Conservation (phyloP, 2,113 vertebrate genomes). For the Octodon degus region DNA sequence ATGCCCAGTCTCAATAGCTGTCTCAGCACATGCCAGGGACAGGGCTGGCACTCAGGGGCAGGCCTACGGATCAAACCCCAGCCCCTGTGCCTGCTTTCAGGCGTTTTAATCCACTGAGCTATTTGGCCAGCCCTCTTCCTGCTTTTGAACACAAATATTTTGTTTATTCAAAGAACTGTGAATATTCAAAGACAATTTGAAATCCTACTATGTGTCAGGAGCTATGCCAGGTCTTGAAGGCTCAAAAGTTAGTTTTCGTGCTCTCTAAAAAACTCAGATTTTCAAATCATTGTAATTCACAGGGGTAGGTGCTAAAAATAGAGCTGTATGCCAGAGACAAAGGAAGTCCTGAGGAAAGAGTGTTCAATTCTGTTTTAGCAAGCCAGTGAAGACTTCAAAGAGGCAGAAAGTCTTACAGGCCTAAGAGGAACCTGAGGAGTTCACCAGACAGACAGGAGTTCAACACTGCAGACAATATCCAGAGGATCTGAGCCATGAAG, state of each 20-base stretch:
- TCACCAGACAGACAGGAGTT: slow-evolving; percentile 34
- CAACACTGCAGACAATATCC: slow-evolving; percentile 10
- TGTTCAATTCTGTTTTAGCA: slow-evolving; percentile 14
- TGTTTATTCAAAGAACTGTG: slow-evolving; percentile 18
- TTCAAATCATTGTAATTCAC: not conserved
- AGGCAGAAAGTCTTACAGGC: slow-evolving; percentile 7
- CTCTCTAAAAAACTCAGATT: slow-evolving; percentile 41
- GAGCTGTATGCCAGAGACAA: not conserved
- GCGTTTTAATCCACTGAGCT: too few species aligned
- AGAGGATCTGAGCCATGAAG: slow-evolving; percentile 57
- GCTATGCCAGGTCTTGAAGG: not conserved
- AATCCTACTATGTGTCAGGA: slow-evolving; percentile 12
- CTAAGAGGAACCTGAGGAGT: not conserved
- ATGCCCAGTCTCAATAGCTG: too few species aligned
- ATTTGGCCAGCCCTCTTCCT: not conserved
- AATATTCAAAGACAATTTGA: slow-evolving; percentile 30
- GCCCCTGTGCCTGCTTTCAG: too few species aligned
- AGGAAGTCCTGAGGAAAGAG: slow-evolving; percentile 28
- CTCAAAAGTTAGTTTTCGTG: not conserved
- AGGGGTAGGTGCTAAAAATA: slow-evolving; percentile 12
- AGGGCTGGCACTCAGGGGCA: too few species aligned
- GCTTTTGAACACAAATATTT: slow-evolving; percentile 44
- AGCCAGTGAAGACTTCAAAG: slow-evolving; percentile 41
- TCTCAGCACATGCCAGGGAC: too few species aligned
- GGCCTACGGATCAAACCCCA: too few species aligned